A percentile compares a stretch with the other conserved stretches of the same genome.
Evolutionary conservation across 2,113 vertebrate genomes (phyloP).

Genomic region (Glareola pratincola): DNA sequence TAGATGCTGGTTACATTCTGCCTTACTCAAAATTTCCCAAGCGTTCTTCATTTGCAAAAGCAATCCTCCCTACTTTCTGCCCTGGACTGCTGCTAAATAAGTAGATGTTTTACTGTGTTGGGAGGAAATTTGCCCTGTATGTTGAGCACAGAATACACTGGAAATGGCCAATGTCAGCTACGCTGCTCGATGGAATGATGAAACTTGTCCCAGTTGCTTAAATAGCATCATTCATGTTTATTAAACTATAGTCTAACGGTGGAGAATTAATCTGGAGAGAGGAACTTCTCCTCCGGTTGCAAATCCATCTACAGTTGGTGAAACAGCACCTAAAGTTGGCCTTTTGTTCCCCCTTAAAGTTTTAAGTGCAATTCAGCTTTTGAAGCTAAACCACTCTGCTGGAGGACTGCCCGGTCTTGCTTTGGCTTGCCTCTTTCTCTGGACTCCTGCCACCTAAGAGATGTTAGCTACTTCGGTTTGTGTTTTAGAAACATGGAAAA

Average conservation of each 20-base stretch:
- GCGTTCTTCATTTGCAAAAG: not conserved
- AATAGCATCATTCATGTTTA: not conserved
- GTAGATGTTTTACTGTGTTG: not conserved
- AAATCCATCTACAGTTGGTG: not conserved
- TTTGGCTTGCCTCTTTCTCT: conserved; percentile 58
- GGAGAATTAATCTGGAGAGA: not conserved
- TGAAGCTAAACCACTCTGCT: conserved; percentile 54
- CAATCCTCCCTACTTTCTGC: not conserved
- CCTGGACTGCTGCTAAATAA: not conserved
- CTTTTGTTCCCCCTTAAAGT: conserved; percentile 72
- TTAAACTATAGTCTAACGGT: not conserved
- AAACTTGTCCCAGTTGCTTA: not conserved
- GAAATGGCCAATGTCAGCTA: not conserved
- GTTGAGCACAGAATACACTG: not conserved
- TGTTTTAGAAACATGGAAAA: conserved; percentile 71
- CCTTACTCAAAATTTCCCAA: not conserved
- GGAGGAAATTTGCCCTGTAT: not conserved
- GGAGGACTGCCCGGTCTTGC: conserved; percentile 59
- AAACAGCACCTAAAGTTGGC: not conserved
- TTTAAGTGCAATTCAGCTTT: conserved; percentile 3
- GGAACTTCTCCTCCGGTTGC: not conserved
- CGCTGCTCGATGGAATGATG: not conserved
- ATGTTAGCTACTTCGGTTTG: conserved; percentile 38
- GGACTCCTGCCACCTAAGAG: conserved; percentile 50
- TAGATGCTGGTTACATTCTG: not conserved